phyloP scores from a whole-genome alignment of 2,888 invertebrate genomes.

The Metopia argyrocephala region DNA sequence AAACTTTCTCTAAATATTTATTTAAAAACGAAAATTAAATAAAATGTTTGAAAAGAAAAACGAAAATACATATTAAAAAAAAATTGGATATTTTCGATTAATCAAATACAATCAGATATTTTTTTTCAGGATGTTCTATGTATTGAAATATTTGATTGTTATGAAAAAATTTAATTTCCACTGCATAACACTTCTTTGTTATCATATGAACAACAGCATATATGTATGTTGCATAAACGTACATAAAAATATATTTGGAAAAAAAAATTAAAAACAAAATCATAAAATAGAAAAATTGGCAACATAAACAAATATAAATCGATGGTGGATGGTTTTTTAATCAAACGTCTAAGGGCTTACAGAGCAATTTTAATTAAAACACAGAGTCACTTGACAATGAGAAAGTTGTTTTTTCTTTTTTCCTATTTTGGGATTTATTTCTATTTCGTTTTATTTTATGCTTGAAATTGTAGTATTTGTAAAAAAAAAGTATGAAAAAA shows the following conservation, averaged over 20 bases:
- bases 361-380: conserved; percentile 57
- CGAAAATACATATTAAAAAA: background rate
- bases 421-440: background rate
- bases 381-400: conserved; percentile 46
- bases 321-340: conserved; percentile 31
- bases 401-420: background rate
- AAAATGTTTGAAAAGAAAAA: conserved; percentile 13
- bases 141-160: conserved; percentile 52
- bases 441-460: background rate
- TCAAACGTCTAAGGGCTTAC: conserved; percentile 51
- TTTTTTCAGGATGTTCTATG: conserved; percentile 29
- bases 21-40: background rate
- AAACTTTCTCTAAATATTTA: background rate
- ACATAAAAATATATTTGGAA: background rate
- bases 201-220: background rate
- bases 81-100: conserved; percentile 16
- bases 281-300: conserved; percentile 20
- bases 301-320: conserved; percentile 40
- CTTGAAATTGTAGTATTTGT: too few relatives aligned
- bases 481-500: background rate
- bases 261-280: conserved; percentile 17
- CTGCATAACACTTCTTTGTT: conserved; percentile 34
- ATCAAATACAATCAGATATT: conserved; percentile 26
- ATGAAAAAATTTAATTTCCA: conserved; percentile 48
- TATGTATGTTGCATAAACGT: background rate